phyloP scores from a whole-genome alignment of 2,113 vertebrate genomes.

The Trachemys scripta region DNA sequence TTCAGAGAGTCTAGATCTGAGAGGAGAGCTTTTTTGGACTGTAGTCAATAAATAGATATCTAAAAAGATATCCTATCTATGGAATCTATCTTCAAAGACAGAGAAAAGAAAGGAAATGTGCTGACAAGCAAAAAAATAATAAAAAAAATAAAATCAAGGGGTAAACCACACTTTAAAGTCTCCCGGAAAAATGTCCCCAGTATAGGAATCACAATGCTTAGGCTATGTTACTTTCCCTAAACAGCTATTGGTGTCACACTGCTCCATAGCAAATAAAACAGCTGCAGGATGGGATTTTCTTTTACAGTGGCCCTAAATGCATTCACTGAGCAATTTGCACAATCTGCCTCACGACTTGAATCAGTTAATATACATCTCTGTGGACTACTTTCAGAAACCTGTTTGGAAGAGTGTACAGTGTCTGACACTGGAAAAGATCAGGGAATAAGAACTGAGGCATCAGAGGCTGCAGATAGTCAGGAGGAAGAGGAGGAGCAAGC shows the following conservation, averaged over 20 bases:
- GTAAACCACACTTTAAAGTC: neutral
- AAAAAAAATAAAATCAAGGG: neutral
- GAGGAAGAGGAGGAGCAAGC: conserved; percentile 1
- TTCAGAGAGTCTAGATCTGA: neutral
- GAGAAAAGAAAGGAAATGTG: neutral
- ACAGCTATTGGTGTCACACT: conserved; percentile 33
- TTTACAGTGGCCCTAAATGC: conserved; percentile 52
- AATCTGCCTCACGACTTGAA: conserved; percentile 65
- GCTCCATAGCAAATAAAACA: conserved; percentile 68
- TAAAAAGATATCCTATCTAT: neutral
- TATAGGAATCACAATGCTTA: neutral
- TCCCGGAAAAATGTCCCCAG: neutral
- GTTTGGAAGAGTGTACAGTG: conserved; percentile 53
- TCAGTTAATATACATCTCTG: conserved; percentile 45
- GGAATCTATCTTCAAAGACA: neutral
- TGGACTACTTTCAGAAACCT: conserved; percentile 50
- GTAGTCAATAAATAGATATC: neutral
- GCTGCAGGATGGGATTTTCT: conserved; percentile 60
- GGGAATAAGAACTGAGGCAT: neutral
- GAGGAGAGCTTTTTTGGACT: neutral
- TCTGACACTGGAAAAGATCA: conserved; percentile 26
- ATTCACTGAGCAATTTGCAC: conserved; percentile 66
- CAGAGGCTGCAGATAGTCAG: neutral
- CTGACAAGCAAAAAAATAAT: neutral
- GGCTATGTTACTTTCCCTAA: conserved; percentile 24